phyloP scores from a whole-genome alignment of 2,797 vertebrate species.

The Phalloptychus januarius region DNA sequence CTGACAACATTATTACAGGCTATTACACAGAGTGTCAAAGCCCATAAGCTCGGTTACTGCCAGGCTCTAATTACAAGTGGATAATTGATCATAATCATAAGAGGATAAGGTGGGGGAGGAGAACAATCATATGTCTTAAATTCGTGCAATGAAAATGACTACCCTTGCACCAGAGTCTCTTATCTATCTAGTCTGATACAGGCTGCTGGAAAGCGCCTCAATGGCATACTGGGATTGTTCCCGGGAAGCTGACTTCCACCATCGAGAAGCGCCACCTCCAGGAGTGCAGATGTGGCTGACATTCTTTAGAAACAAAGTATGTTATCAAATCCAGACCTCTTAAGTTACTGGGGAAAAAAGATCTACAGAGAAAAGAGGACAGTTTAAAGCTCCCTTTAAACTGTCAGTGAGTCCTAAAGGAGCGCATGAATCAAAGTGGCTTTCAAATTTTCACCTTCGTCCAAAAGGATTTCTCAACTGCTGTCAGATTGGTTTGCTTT shows the following conservation, averaged over 20 bases:
- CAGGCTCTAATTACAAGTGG: slow-evolving; percentile 74
- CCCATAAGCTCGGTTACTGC: slow-evolving; percentile 70
- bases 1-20: slow-evolving; percentile 74
- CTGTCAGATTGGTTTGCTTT: not conserved
- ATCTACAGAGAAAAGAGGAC: slow-evolving; percentile 2
- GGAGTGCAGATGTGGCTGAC: slow-evolving; percentile 38
- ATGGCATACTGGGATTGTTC: slow-evolving; percentile 30
- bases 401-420: not conserved
- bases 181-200: slow-evolving; percentile 57
- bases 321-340: slow-evolving; percentile 19
- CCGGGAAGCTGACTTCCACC: slow-evolving; percentile 33
- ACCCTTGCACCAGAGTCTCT: slow-evolving; percentile 51
- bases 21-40: slow-evolving; percentile 70
- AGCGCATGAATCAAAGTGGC: not conserved
- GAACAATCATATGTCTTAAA: slow-evolving; percentile 73
- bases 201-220: slow-evolving; percentile 52
- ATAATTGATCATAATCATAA: slow-evolving; percentile 79
- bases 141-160: slow-evolving; percentile 61
- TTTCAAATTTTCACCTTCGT: not conserved
- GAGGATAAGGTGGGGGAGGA: slow-evolving; percentile 68
- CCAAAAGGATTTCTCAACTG: not conserved
- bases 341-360: slow-evolving; percentile 5
- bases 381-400: not conserved
- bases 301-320: slow-evolving; percentile 19
- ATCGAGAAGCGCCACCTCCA: slow-evolving; percentile 24